Evolutionary conservation across 2,113 vertebrate genomes (phyloP), one percentile per base, ranked within the genome.

Genomic region (Empidonax alnorum): DNA sequence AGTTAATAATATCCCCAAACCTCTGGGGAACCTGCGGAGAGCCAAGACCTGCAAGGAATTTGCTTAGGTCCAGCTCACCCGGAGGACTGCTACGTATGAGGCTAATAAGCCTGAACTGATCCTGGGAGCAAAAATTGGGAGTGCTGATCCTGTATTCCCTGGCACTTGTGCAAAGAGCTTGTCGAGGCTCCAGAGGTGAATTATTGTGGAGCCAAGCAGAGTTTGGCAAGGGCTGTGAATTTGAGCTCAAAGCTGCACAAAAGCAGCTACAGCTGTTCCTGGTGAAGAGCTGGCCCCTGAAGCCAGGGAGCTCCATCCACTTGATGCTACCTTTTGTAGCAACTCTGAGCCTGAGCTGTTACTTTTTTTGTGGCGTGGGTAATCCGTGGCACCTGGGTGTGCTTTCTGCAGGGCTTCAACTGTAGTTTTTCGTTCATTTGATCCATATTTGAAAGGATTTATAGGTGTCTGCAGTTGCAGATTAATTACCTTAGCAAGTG

Each of bases 311-410:
- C 83, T 59, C 25, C 37, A 21, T 53, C 46, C 4, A 4, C 2
- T 6, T 76, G 74, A 27, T 69, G 33, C 58, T 68, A 28, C 71
- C 30, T 91, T 91, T 49, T 39, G 27, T 67, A 75, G 56, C 44
- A 47, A 0, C 41, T n/a, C 33, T 27, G 33, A 15, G 9, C 39
- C 37, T 35, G 18, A 78, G 33, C n/a, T 81, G 8, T 23, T 89
- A 3, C 6, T 41, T 74, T 50, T 52, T 47, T 3, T n/a, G 24
- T 24, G 12, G 11, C 0, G 0, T 49, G 42, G n/a, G 14, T 78
- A 53, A 46, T 66, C 41, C 22, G 1, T 6, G 1, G 19, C 62
- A 41, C 52, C 62, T 87, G 35, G 4, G 4, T 72, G 27, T 82
- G 49, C 74, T 68, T 2, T 18, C 39, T 55, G 12, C 16, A 58